These are phyloP conservation scores for Brachyistius frenatus DNA, from an alignment of 2,113 vertebrate genomes.

Conservation along the genomic window DNA sequence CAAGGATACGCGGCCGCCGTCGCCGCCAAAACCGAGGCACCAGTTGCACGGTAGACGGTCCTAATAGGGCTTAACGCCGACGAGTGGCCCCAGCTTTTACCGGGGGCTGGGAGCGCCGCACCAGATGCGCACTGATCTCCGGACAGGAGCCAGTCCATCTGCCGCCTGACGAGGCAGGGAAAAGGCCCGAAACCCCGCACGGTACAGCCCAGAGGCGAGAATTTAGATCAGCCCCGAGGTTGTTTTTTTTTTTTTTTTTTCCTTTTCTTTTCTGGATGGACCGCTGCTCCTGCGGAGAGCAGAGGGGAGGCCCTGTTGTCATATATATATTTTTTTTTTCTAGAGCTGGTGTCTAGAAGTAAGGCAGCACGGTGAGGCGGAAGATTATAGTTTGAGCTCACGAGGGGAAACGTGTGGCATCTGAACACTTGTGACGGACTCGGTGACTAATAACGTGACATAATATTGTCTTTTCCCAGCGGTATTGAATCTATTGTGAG, in stretches of 20 bases:
- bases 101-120: conserved; percentile 67
- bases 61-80: conserved; percentile 77
- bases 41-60: conserved; percentile 83
- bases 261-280: conserved; percentile 37
- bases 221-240: conserved; percentile 71
- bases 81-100: conserved; percentile 65
- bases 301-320: conserved; percentile 18
- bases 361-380: conserved; percentile 26
- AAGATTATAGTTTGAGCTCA: conserved; percentile 21
- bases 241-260: too few species aligned
- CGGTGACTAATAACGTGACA: neutral
- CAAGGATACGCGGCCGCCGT: conserved; percentile 45
- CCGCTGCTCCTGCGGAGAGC: conserved; percentile 43
- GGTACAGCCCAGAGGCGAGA: conserved; percentile 72
- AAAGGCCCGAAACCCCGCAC: conserved; percentile 63
- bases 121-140: conserved; percentile 86
- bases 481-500: too few species aligned
- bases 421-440: too few species aligned
- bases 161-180: conserved; percentile 81
- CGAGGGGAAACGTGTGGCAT: neutral
- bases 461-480: neutral
- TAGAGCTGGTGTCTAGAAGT: conserved; percentile 41
- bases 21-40: conserved; percentile 66
- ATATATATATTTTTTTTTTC: conserved; percentile 32
- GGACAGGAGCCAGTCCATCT: conserved; percentile 86